Percentiles rank a stretch among this genome's conserved stretches.
phyloP scores from a whole-genome alignment of 2,888 invertebrate genomes.

The Pseudococcus viburni region DNA sequence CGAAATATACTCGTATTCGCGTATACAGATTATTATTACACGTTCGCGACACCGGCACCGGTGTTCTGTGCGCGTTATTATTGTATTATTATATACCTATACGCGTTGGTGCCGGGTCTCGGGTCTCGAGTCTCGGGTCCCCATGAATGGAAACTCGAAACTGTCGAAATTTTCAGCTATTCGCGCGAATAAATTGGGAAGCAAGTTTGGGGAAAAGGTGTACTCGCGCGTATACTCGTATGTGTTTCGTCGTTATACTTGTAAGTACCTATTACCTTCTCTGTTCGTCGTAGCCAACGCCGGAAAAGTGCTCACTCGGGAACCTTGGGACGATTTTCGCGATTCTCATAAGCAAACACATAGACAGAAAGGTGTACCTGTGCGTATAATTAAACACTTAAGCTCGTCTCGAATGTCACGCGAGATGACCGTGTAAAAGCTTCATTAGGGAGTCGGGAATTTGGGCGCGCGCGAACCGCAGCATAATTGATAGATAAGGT shows the following conservation, averaged over 20 bases:
- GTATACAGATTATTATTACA: not conserved
- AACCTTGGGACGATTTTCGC: no score
- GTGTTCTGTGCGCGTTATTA: not conserved
- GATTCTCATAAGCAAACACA: no score
- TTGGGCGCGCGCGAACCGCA: slow-evolving; percentile 34
- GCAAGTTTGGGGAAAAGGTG: not conserved
- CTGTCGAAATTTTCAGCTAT: slow-evolving; percentile 26
- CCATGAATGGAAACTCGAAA: not conserved
- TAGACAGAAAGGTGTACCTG: not conserved
- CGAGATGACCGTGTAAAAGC: slow-evolving; percentile 9
- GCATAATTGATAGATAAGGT: slow-evolving; percentile 49
- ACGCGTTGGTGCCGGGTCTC: not conserved
- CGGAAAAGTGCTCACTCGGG: no score
- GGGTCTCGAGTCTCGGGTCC: no score
- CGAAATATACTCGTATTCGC: slow-evolving; percentile 2
- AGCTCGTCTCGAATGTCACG: not conserved
- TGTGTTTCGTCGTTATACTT: no score
- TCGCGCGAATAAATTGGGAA: slow-evolving; percentile 21
- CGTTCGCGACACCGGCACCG: slow-evolving; percentile 12
- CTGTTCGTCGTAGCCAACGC: no score
- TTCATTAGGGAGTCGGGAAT: not conserved
- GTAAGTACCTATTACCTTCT: no score
- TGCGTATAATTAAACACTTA: not conserved
- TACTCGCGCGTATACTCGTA: not conserved
- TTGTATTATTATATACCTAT: slow-evolving; percentile 23